A percentile compares a stretch with the other conserved stretches of the same genome.
Conservation (phyloP, 2,888 invertebrate species). For the Lottia gigantea region DNA sequence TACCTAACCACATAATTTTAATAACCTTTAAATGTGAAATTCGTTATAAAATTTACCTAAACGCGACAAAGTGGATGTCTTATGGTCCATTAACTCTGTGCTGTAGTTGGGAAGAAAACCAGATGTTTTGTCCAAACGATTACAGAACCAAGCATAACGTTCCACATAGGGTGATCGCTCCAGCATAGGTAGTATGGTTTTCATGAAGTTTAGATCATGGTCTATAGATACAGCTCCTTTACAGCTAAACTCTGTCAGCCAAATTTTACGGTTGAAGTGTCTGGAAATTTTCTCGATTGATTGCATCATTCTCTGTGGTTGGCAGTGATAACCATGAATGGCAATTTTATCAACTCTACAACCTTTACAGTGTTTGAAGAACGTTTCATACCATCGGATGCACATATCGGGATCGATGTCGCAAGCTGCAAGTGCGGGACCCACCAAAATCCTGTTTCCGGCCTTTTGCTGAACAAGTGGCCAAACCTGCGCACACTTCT, state of each 20-base stretch:
- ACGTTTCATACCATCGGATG: conserved; percentile 40
- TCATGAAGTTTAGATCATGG: conserved; percentile 32
- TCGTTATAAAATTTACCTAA: conserved; percentile 33
- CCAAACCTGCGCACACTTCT: conserved; percentile 39
- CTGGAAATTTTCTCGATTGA: conserved; percentile 29
- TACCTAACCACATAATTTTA: too few relatives aligned
- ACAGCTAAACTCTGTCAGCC: conserved; percentile 43
- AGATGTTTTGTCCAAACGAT: conserved; percentile 20
- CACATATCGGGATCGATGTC: conserved; percentile 14
- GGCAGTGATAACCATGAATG: conserved; percentile 40
- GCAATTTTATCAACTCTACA: conserved; percentile 45
- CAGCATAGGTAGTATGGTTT: conserved; percentile 32
- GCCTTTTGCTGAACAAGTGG: conserved; percentile 31
- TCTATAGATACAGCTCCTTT: conserved; percentile 28
- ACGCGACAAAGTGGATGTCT: conserved; percentile 23
- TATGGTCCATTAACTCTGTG: conserved; percentile 29
- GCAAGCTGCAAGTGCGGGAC: conserved; percentile 40
- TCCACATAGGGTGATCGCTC: conserved; percentile 34
- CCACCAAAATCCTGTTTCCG: conserved; percentile 33
- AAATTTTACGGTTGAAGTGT: conserved; percentile 35
- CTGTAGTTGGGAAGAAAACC: conserved; percentile 15
- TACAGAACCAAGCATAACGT: conserved; percentile 36
- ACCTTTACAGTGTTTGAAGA: conserved; percentile 37
- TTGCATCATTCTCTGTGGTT: conserved; percentile 31
- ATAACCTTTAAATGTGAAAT: not conserved